phyloP scores from a whole-genome alignment of 1,140 invertebrate genomes.

The Drosophila lacertosa region DNA sequence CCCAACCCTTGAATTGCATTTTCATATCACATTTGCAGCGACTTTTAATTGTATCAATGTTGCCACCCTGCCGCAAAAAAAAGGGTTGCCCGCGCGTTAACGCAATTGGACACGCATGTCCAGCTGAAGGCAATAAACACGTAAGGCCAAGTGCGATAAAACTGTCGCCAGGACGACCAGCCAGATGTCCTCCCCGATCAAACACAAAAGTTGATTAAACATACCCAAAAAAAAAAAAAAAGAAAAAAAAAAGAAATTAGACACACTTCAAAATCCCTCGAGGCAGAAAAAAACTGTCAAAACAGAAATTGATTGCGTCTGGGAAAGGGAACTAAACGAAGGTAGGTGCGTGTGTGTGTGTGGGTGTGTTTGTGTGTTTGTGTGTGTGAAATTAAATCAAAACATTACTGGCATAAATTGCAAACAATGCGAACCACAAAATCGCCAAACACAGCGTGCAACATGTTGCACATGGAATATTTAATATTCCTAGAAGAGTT shows the following conservation, averaged over 20 bases:
- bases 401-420: slow-evolving; percentile 80
- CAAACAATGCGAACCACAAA: slow-evolving; percentile 63
- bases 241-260: too few species aligned
- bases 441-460: slow-evolving; percentile 15
- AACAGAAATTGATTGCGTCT: slow-evolving; percentile 80
- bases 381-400: slow-evolving; percentile 66
- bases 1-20: slow-evolving; percentile 75
- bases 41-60: slow-evolving; percentile 79
- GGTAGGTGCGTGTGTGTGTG: slow-evolving; percentile 9
- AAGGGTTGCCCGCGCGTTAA: too few species aligned
- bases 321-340: slow-evolving; percentile 54
- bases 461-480: slow-evolving; percentile 30
- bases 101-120: slow-evolving; percentile 81
- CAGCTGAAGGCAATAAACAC: slow-evolving; percentile 69
- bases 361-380: slow-evolving; percentile 26
- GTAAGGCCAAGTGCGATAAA: slow-evolving; percentile 75
- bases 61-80: too few species aligned
- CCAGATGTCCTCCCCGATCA: slow-evolving; percentile 71
- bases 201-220: slow-evolving; percentile 44
- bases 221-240: too few species aligned
- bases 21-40: slow-evolving; percentile 74
- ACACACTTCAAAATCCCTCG: slow-evolving; percentile 77
- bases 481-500: slow-evolving; percentile 54
- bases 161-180: slow-evolving; percentile 74
- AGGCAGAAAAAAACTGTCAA: slow-evolving; percentile 67